phyloP scores from a whole-genome alignment of 2,888 invertebrate species.

The Cephus sareptanus region DNA sequence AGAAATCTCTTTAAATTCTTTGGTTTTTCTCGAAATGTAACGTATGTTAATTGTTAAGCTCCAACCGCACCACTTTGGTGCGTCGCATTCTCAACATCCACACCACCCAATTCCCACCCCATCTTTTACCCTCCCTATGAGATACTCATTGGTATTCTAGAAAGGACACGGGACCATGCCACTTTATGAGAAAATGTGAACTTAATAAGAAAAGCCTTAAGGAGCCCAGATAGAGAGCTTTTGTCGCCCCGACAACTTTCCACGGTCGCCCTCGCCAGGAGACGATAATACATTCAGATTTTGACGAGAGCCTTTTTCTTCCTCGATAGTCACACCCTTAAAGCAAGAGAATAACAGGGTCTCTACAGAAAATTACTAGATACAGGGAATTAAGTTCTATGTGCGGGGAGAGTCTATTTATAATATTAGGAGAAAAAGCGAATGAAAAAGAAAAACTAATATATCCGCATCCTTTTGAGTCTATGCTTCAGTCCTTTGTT shows the following conservation, averaged over 20 bases:
- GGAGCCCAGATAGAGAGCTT: conserved; percentile 53
- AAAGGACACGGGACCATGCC: conserved; percentile 44
- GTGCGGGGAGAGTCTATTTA: not conserved
- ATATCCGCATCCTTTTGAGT: not conserved
- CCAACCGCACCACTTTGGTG: not conserved
- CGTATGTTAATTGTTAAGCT: not conserved
- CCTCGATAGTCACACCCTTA: not conserved
- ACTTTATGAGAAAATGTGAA: conserved; percentile 64
- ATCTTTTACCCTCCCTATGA: not conserved
- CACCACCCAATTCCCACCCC: not conserved
- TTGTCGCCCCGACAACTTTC: conserved; percentile 40
- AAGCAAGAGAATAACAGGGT: not conserved
- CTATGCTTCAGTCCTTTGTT: not conserved
- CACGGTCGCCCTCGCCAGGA: conserved; percentile 13
- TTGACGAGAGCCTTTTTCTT: conserved; percentile 31
- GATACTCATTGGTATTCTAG: conserved; percentile 61
- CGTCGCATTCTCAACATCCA: not conserved
- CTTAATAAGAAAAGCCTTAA: conserved; percentile 65
- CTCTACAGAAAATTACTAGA: not conserved
- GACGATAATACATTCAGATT: conserved; percentile 52
- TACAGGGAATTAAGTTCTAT: not conserved
- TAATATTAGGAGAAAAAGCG: not conserved
- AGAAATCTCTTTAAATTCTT: not conserved
- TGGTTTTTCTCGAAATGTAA: not conserved
- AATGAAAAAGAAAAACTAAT: not conserved